Evolutionary conservation across 1,140 invertebrate genomes (phyloP), one percentile per base, ranked within the genome.

Genomic region (Campoletis sonorensis): DNA sequence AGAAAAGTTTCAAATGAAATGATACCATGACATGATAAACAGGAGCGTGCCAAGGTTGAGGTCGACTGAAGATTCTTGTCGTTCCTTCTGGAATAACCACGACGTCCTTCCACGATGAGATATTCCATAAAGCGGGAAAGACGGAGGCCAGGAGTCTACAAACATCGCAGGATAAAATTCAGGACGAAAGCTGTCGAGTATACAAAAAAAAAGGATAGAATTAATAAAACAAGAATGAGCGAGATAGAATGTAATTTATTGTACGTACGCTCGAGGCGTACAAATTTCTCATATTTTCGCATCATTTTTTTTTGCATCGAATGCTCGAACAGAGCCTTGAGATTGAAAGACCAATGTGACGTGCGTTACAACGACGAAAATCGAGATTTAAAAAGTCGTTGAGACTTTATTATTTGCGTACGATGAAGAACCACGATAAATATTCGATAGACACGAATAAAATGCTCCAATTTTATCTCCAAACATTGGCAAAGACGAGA

Each of bases 241-340:
- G 73, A 77, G 54, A 77, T 54, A 77, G 11, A 37, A 77, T 77
- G 73, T 54, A 77, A 64, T 77, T 77, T 77, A 77, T 77, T 77
- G 73, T 64, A 64, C 61, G 30, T 61, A 77, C 73, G 73, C 54
- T 77, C 27, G 73, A 33, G 54, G 73, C 73, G 73, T 77, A 77
- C 73, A 26, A 77, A 77, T 49, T 72, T 72, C 10, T 72, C n/a
- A 64, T 64, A 15, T 64, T 64, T 64, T 64, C 18, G 27, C 23
- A 15, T 64, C 4, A 23, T 64, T 64, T 64, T 27, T 64, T 27
- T 64, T 26, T 64, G 8, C 61, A 23, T 64, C 23, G 23, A 37
- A 61, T 77, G 30, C 30, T 54, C 23, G 61, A 49, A 26, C 30
- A 75, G 49, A 75, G 51, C 49, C 72, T 58, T 75, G 72, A 58